phyloP scores from a whole-genome alignment of 2,113 vertebrate species.

The Toxotes chatareus region DNA sequence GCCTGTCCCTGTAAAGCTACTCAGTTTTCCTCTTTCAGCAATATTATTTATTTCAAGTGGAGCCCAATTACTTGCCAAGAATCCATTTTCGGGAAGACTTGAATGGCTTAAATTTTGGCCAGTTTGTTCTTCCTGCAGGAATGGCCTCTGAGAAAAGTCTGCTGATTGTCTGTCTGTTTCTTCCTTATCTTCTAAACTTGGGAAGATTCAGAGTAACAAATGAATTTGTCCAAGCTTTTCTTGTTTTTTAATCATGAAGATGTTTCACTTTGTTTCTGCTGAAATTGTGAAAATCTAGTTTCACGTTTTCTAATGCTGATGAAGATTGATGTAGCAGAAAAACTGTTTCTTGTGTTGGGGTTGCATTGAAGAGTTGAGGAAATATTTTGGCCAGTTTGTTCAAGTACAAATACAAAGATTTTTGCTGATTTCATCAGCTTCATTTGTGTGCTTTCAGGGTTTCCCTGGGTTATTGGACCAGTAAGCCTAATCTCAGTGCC shows the following conservation, averaged over 20 bases:
- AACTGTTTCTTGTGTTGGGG: neutral
- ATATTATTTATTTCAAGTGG: conserved; percentile 6
- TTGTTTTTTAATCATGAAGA: neutral
- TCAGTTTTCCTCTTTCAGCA: conserved; percentile 14
- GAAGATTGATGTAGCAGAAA: neutral
- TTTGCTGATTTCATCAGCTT: neutral
- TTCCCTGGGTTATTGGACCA: neutral
- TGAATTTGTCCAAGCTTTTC: neutral
- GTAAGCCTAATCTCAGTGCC: neutral
- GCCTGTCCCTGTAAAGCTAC: conserved; percentile 23
- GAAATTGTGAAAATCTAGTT: neutral
- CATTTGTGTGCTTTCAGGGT: neutral
- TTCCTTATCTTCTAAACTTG: neutral
- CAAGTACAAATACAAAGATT: too few species aligned
- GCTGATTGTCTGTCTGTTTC: neutral
- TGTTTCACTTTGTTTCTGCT: neutral
- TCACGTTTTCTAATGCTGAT: neutral
- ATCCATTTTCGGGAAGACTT: neutral
- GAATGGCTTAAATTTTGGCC: neutral
- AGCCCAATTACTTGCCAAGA: conserved; percentile 16
- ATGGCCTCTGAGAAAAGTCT: neutral
- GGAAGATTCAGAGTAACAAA: neutral
- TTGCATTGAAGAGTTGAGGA: neutral
- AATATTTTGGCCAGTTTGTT: too few species aligned
- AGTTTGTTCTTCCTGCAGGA: conserved; percentile 9